These are phyloP conservation scores for Sicus ferrugineus DNA, from an alignment of 2,888 invertebrate species.

Conservation along the genomic window DNA sequence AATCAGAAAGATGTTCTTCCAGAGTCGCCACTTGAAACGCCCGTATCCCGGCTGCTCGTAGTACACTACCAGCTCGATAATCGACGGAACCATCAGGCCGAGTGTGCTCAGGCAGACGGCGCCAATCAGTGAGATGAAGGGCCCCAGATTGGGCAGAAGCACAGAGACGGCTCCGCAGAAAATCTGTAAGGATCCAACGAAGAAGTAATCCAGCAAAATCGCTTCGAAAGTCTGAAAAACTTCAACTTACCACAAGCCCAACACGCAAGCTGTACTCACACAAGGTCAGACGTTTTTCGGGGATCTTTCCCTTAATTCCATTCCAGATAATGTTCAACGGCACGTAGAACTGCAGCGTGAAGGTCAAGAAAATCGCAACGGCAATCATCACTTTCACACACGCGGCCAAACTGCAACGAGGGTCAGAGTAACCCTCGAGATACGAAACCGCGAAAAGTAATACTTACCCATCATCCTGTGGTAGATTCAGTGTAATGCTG, in stretches of 20 bases:
- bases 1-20: constrained; percentile 78
- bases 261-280: constrained; percentile 77
- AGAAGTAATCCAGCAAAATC: too few relatives aligned
- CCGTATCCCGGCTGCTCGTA: constrained; percentile 83
- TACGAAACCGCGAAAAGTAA: background rate
- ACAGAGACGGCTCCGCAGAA: constrained; percentile 81
- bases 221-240: background rate
- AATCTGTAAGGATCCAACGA: constrained; percentile 49
- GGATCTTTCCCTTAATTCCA: constrained; percentile 72
- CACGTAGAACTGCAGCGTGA: constrained; percentile 96
- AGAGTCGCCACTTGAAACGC: constrained; percentile 76
- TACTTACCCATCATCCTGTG: constrained; percentile 75
- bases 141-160: constrained; percentile 86
- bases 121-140: constrained; percentile 94
- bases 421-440: too few relatives aligned
- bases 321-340: constrained; percentile 97
- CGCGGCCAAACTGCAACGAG: constrained; percentile 73
- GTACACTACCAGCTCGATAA: constrained; percentile 87
- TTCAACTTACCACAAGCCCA: constrained; percentile 68
- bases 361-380: constrained; percentile 90
- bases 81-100: constrained; percentile 89
- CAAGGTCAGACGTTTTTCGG: constrained; percentile 67
- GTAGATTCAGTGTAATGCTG: constrained; percentile 91
- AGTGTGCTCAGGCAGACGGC: constrained; percentile 91
- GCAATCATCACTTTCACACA: constrained; percentile 87